Conservation (phyloP, 2,888 invertebrate genomes). For the Lycocerus yunnanus region DNA sequence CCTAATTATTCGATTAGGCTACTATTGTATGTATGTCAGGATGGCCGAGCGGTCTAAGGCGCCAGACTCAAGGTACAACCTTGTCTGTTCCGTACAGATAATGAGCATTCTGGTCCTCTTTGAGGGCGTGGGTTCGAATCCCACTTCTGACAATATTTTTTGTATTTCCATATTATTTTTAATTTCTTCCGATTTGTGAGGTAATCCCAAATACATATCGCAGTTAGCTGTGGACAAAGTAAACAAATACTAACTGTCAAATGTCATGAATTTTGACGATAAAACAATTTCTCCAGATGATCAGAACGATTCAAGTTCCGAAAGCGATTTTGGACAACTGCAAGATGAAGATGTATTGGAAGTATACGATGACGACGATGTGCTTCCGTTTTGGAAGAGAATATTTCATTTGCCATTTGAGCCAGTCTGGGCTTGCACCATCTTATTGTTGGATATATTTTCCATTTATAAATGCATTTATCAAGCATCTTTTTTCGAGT, state of each 20-base stretch:
- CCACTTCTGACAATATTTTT: conserved; percentile 44
- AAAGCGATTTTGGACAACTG: neutral
- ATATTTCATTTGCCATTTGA: conserved; percentile 11
- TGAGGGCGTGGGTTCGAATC: conserved; percentile 58
- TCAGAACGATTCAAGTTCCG: neutral
- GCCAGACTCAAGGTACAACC: conserved; percentile 66
- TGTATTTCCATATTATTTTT: conserved; percentile 5
- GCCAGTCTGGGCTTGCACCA: neutral
- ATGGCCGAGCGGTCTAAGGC: conserved; percentile 93
- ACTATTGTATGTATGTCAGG: conserved; percentile 63
- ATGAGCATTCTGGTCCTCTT: conserved; percentile 57
- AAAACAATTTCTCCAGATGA: too few species aligned
- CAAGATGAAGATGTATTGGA: neutral
- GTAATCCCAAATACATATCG: neutral
- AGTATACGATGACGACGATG: neutral
- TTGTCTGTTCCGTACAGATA: conserved; percentile 49
- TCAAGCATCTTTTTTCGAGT: neutral
- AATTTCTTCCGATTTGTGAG: too few species aligned
- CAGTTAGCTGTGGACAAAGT: neutral
- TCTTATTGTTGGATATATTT: neutral
- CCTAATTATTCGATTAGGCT: neutral
- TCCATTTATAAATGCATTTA: neutral
- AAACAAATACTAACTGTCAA: too few species aligned
- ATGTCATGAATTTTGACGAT: too few species aligned
- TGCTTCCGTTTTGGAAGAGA: neutral